Evolutionary conservation across 2,113 vertebrate genomes (phyloP).

Genomic region (Alouatta palliata): DNA sequence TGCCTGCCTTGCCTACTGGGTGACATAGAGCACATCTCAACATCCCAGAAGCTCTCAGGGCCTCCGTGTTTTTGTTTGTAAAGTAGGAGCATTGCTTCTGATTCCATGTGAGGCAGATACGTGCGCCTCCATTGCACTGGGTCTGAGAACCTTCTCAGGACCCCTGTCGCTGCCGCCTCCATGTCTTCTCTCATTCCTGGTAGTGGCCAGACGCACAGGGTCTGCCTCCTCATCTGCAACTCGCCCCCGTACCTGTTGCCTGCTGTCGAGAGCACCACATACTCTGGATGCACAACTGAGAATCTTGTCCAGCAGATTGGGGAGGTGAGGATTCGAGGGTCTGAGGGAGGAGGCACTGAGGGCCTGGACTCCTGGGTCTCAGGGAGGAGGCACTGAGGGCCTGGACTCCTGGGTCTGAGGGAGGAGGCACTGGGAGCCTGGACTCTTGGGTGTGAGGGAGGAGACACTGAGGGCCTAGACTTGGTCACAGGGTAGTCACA

Average conservation of each 20-base stretch:
- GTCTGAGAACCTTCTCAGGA: not conserved
- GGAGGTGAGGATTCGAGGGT: slow-evolving; percentile 84
- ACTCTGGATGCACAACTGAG: slow-evolving; percentile 93
- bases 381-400: not conserved
- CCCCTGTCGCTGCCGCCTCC: not conserved
- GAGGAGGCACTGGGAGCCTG: no score
- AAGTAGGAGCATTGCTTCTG: not conserved
- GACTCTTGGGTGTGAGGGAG: not conserved
- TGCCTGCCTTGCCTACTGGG: not conserved
- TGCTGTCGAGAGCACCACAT: slow-evolving; percentile 94
- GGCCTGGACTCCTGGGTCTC: not conserved
- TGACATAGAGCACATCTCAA: fast-evolving
- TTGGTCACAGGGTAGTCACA: not conserved
- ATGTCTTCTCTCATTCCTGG: not conserved
- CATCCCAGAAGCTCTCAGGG: not conserved
- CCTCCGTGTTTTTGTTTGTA: not conserved
- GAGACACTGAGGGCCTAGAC: not conserved
- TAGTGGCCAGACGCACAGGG: slow-evolving; percentile 94
- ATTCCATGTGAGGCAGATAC: not conserved
- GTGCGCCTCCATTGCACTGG: not conserved
- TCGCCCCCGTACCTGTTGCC: slow-evolving; percentile 94
- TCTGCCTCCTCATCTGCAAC: slow-evolving; percentile 94
- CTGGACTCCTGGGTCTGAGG: no score
- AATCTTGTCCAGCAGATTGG: slow-evolving; percentile 93
- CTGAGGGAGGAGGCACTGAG: not conserved